These are phyloP conservation scores for Eupithecia subfuscata DNA, from an alignment of 2,888 invertebrate species.

Conservation along the genomic window DNA sequence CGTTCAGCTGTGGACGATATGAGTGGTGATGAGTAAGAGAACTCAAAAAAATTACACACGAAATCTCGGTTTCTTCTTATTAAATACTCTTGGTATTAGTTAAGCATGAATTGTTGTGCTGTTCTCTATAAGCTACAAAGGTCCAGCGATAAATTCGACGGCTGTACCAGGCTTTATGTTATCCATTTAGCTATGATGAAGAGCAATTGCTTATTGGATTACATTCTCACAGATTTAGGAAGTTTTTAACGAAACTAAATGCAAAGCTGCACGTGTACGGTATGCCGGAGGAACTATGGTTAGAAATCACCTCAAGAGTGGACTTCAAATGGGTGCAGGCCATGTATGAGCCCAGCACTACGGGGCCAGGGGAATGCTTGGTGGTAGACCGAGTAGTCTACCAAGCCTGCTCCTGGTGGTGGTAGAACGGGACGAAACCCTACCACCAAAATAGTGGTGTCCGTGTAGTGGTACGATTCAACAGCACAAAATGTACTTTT, in stretches of 20 bases:
- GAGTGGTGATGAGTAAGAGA: too few species aligned
- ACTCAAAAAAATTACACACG: neutral
- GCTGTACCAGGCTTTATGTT: conserved; percentile 42
- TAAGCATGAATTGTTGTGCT: conserved; percentile 7
- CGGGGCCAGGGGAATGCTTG: too few species aligned
- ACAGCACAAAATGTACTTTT: too few species aligned
- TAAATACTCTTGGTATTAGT: too few species aligned
- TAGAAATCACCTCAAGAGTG: neutral
- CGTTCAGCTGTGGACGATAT: too few species aligned
- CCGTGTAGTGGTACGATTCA: too few species aligned
- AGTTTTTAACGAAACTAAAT: conserved; percentile 13
- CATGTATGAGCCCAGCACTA: too few species aligned
- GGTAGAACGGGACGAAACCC: too few species aligned
- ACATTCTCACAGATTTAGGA: conserved; percentile 30
- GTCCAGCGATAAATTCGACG: conserved; percentile 31
- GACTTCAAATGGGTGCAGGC: neutral
- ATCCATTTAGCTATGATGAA: conserved; percentile 56
- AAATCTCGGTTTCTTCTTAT: neutral
- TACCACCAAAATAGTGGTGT: too few species aligned
- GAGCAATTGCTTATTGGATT: conserved; percentile 51
- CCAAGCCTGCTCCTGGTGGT: too few species aligned
- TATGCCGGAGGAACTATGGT: neutral
- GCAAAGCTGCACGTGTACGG: neutral
- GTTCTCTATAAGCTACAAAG: conserved; percentile 7
- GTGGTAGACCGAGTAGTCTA: too few species aligned